These are phyloP conservation scores for Panthera uncia DNA, from an alignment of 2,113 vertebrate species.

Conservation along the genomic window DNA sequence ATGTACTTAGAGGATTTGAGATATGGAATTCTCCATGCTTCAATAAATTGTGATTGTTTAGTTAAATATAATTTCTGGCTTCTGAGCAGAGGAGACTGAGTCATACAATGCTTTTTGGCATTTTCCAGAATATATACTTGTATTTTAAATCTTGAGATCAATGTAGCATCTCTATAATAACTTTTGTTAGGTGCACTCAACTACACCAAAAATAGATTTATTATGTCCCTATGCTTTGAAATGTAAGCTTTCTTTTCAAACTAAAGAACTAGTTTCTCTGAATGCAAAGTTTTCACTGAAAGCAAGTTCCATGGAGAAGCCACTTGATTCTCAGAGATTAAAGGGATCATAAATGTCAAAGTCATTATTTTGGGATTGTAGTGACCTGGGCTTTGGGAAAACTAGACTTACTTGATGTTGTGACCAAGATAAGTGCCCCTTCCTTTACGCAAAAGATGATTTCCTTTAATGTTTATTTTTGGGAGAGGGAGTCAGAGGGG, in stretches of 20 bases:
- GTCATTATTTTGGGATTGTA: not conserved
- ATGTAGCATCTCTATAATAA: constrained; percentile 25
- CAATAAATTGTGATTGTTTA: constrained; percentile 48
- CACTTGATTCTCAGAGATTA: not conserved
- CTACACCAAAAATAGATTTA: not conserved
- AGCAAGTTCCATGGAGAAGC: not conserved
- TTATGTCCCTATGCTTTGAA: not conserved
- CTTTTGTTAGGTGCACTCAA: not conserved
- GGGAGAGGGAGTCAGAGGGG: too few relatives aligned
- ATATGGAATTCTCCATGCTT: not conserved
- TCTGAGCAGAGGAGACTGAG: not conserved
- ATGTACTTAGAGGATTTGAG: constrained; percentile 25
- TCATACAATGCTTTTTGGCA: not conserved
- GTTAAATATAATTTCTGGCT: constrained; percentile 24
- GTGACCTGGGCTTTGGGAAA: not conserved
- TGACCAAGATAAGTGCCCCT: not conserved
- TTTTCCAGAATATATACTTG: constrained; percentile 20
- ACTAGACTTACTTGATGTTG: not conserved
- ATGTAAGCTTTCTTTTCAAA: constrained; percentile 29
- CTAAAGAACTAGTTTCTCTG: not conserved
- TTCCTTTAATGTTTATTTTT: not conserved
- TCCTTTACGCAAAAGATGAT: not conserved
- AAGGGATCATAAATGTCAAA: not conserved
- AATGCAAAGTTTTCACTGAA: not conserved
- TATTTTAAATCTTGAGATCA: constrained; percentile 39